Conservation (phyloP, 2,888 invertebrate species). For the Epiblema foenella region DNA sequence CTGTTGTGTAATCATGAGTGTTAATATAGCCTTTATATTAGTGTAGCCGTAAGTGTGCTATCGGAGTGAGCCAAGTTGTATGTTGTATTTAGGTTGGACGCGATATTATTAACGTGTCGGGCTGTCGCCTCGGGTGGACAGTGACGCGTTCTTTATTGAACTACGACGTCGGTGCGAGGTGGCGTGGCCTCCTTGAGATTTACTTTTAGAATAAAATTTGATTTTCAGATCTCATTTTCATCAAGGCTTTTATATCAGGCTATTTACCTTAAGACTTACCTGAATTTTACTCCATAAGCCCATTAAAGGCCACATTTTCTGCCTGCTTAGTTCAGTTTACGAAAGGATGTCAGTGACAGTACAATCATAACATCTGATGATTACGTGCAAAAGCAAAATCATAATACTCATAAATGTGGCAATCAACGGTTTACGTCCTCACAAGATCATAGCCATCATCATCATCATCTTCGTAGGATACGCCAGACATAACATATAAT, state of each 20-base stretch:
- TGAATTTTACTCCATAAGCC: neutral
- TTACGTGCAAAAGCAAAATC: too few relatives aligned
- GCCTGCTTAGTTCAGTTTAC: too few relatives aligned
- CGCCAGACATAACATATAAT: too few relatives aligned
- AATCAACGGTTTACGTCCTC: too few relatives aligned
- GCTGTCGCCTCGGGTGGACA: slow-evolving; percentile 59
- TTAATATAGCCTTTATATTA: slow-evolving; percentile 40
- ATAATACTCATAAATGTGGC: too few relatives aligned
- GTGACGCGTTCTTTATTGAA: slow-evolving; percentile 66
- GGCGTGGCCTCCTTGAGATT: slow-evolving; percentile 12
- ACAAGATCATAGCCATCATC: too few relatives aligned
- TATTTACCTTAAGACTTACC: neutral
- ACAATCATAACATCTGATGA: too few relatives aligned
- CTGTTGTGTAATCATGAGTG: slow-evolving; percentile 39
- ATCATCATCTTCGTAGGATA: too few relatives aligned
- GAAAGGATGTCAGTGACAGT: too few relatives aligned
- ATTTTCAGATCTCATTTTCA: neutral
- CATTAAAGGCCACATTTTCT: neutral
- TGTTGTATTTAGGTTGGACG: slow-evolving; percentile 49
- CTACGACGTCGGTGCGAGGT: slow-evolving; percentile 49
- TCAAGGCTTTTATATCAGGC: neutral
- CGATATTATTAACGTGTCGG: slow-evolving; percentile 68
- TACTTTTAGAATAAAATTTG: slow-evolving; percentile 5
- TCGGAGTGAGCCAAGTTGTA: slow-evolving; percentile 15
- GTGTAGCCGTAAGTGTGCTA: slow-evolving; percentile 43